phyloP scores from a whole-genome alignment of 2,888 invertebrate species.

The Papilio demoleus region DNA sequence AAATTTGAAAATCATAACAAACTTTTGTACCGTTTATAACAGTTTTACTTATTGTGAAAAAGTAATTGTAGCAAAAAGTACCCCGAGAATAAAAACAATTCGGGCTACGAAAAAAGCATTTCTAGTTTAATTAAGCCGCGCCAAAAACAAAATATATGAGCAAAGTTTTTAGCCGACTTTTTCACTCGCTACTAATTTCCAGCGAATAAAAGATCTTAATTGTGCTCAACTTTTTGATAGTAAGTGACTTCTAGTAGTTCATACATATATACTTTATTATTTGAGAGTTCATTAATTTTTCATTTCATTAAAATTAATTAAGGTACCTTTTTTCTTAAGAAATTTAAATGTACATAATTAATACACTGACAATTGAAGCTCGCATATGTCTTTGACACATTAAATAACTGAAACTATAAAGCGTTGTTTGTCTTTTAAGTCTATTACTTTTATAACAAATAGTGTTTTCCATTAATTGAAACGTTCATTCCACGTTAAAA shows the following conservation, averaged over 20 bases:
- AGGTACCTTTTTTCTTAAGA: not conserved
- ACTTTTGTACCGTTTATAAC: not conserved
- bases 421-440: no score
- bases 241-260: constrained; percentile 5
- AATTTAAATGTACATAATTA: not conserved
- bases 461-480: no score
- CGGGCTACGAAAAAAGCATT: constrained; percentile 34
- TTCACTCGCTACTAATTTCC: constrained; percentile 35
- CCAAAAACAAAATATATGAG: constrained; percentile 38
- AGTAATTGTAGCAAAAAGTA: constrained; percentile 11
- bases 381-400: no score
- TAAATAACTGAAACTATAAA: no score
- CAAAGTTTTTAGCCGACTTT: constrained; percentile 31
- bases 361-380: not conserved
- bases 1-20: not conserved
- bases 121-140: constrained; percentile 38
- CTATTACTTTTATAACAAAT: no score
- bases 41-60: constrained; percentile 16
- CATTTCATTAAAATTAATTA: no score
- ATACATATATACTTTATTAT: constrained; percentile 10
- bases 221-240: constrained; percentile 26
- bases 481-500: no score
- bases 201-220: constrained; percentile 32
- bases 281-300: no score
- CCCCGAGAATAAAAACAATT: constrained; percentile 30